Conservation (phyloP, 2,888 invertebrate species). For the Drosophila trichaetosa region DNA sequence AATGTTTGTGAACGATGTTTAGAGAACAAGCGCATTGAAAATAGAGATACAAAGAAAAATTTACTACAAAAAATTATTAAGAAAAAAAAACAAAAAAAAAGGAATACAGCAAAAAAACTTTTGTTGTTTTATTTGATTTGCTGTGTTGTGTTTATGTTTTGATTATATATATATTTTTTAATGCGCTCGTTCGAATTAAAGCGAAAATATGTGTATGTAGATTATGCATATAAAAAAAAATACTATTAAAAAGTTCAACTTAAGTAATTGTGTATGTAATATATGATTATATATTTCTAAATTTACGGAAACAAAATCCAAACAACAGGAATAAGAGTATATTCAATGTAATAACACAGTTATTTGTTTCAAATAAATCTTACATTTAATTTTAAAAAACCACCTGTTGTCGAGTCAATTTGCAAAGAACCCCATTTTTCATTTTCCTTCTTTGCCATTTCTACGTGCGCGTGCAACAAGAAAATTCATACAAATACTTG, state of each 20-base stretch:
- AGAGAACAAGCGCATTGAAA: constrained; percentile 21
- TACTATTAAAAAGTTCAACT: constrained; percentile 68
- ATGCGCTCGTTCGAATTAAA: constrained; percentile 36
- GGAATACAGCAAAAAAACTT: constrained; percentile 29
- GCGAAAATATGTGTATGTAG: constrained; percentile 47
- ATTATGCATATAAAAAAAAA: constrained; percentile 38
- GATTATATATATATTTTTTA: constrained; percentile 1
- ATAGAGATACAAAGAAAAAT: constrained; percentile 6
- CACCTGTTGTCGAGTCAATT: constrained; percentile 23
- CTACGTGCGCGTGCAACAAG: constrained; percentile 36
- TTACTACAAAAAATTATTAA: constrained; percentile 16
- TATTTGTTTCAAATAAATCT: constrained; percentile 85
- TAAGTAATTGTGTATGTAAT: constrained; percentile 81
- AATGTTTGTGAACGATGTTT: constrained; percentile 29
- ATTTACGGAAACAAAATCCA: constrained; percentile 62
- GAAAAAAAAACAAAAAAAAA: constrained; percentile 8
- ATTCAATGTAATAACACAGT: constrained; percentile 84
- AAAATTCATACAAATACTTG: constrained; percentile 34
- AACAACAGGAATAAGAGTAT: constrained; percentile 62
- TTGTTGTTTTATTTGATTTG: constrained; percentile 39
- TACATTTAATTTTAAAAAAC: constrained; percentile 80
- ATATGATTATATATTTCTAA: constrained; percentile 78
- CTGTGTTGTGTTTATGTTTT: constrained; percentile 18
- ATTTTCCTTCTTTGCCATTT: neutral
- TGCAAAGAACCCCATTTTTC: constrained; percentile 16